phyloP scores from a whole-genome alignment of 2,888 invertebrate genomes.

The Troglohyphantes excavatus region DNA sequence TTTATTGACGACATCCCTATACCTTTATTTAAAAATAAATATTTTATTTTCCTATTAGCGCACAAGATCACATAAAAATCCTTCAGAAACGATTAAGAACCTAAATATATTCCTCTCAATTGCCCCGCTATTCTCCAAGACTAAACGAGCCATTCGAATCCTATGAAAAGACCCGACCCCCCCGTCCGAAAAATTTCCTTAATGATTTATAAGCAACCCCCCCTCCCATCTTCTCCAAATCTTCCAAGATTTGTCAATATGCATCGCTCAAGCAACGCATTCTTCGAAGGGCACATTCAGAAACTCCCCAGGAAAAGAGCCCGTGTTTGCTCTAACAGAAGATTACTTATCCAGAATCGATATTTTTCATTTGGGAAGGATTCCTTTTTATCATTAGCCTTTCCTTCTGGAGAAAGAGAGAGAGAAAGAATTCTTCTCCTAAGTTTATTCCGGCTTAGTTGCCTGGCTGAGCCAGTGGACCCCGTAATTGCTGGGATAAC shows the following conservation, averaged over 20 bases:
- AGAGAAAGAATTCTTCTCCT: conserved; percentile 30
- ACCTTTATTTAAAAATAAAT: no score
- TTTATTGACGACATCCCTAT: no score
- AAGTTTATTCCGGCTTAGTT: conserved; percentile 33
- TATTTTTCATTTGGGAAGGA: conserved; percentile 65
- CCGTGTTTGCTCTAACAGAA: conserved; percentile 67
- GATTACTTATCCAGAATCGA: conserved; percentile 69
- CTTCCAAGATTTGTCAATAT: conserved; percentile 47
- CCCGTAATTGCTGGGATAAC: conserved; percentile 63
- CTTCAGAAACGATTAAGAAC: no score
- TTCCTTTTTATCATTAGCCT: conserved; percentile 53
- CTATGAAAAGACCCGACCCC: no score
- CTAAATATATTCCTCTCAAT: no score
- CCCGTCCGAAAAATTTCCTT: no score
- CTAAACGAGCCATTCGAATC: no score
- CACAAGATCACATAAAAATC: no score
- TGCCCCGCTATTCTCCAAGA: no score
- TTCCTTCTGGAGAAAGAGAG: not conserved
- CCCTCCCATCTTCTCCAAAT: not conserved
- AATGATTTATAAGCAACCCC: no score
- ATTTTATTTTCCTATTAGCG: no score
- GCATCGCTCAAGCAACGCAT: conserved; percentile 27
- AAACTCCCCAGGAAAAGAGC: conserved; percentile 1
- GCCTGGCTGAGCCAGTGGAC: conserved; percentile 38
- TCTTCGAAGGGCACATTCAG: conserved; percentile 33